Evolutionary conservation across 2,797 vertebrate genomes (phyloP).

Genomic region (Protonibea diacanthus): DNA sequence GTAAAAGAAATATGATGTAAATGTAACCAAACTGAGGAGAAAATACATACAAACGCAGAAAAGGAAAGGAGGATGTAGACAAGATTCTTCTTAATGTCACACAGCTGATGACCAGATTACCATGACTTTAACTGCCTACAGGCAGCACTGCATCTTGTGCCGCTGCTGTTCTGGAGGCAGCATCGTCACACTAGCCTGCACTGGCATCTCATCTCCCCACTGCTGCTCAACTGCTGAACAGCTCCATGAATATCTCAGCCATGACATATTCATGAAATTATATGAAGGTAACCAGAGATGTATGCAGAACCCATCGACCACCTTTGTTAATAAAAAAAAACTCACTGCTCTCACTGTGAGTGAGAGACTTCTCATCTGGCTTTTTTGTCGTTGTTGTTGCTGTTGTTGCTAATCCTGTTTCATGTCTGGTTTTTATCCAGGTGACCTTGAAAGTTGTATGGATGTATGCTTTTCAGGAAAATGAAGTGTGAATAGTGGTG

Average conservation of each 20-base stretch:
- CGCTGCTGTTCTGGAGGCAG: constrained; percentile 27
- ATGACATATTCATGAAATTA: constrained; percentile 52
- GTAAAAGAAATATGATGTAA: not conserved
- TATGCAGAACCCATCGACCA: constrained; percentile 30
- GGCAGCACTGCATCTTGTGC: constrained; percentile 5
- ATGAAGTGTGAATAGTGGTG: not conserved
- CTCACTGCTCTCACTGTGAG: constrained; percentile 35
- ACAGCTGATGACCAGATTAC: constrained; percentile 34
- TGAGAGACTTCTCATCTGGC: not conserved
- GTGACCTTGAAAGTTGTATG: constrained; percentile 5
- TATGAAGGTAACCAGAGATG: constrained; percentile 38
- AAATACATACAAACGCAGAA: not conserved
- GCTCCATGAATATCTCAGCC: constrained; percentile 65
- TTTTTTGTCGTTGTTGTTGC: not conserved
- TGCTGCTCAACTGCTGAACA: constrained; percentile 58
- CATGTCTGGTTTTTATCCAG: not conserved
- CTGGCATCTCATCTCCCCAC: constrained; percentile 50
- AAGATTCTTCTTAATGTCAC: constrained; percentile 17
- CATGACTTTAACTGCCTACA: constrained; percentile 21
- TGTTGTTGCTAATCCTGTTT: constrained; percentile 6
- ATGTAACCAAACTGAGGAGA: not conserved
- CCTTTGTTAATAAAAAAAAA: constrained; percentile 65
- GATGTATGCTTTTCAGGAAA: no score
- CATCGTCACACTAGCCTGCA: constrained; percentile 39
- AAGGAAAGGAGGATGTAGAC: not conserved